Conservation (phyloP, 2,888 invertebrate species). For the Oegoconia quadripuncta region DNA sequence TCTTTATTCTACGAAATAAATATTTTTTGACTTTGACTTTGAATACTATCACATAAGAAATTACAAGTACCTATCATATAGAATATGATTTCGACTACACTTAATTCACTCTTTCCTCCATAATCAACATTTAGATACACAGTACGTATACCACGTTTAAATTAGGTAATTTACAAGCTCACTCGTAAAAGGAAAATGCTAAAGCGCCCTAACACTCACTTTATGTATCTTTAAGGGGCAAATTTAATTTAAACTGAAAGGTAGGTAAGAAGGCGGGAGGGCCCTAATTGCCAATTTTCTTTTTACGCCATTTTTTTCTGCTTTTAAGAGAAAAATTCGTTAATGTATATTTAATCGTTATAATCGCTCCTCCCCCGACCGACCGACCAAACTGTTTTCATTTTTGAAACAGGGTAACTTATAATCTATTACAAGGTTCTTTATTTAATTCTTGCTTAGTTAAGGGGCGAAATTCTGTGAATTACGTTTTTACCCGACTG, state of each 20-base stretch:
- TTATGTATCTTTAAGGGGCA: constrained; percentile 66
- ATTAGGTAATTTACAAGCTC: constrained; percentile 40
- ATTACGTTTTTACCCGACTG: too few relatives aligned
- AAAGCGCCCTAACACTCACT: constrained; percentile 52
- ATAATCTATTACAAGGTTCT: constrained; percentile 13
- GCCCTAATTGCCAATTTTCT: constrained; percentile 75
- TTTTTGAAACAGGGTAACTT: constrained; percentile 4
- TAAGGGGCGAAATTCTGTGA: background rate
- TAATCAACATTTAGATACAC: too few relatives aligned
- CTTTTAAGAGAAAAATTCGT: constrained; percentile 78
- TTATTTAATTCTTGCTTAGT: constrained; percentile 17
- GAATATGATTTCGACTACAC: too few relatives aligned
- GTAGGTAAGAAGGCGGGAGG: constrained; percentile 40
- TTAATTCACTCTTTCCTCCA: too few relatives aligned
- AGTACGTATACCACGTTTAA: too few relatives aligned
- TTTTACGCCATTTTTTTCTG: constrained; percentile 75
- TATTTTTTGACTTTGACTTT: too few relatives aligned
- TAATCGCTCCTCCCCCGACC: constrained; percentile 66
- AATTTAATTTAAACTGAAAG: constrained; percentile 64
- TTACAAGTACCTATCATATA: too few relatives aligned
- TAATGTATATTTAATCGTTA: constrained; percentile 77
- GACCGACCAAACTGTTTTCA: constrained; percentile 25
- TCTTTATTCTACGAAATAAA: too few relatives aligned
- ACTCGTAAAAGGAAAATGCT: constrained; percentile 28
- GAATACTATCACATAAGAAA: too few relatives aligned